Evolutionary conservation across 2,888 invertebrate genomes (phyloP).

Genomic region (Aleiodes testaceus): DNA sequence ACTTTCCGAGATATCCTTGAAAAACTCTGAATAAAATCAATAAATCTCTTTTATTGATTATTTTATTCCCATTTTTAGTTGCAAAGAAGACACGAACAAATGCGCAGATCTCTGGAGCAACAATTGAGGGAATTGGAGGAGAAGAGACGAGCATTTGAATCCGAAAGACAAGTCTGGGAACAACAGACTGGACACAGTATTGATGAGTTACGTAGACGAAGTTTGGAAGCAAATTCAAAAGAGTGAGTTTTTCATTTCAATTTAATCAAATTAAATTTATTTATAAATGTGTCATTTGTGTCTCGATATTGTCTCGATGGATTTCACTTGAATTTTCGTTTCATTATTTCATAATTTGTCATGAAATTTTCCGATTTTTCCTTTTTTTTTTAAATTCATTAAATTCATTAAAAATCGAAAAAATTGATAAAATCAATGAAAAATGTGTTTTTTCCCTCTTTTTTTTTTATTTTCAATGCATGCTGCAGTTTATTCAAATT

Average conservation of each 20-base stretch:
- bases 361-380: too few relatives aligned
- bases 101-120: slow-evolving; percentile 85
- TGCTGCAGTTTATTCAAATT: slow-evolving; percentile 57
- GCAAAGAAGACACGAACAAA: slow-evolving; percentile 91
- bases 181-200: slow-evolving; percentile 90
- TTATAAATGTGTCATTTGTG: neutral
- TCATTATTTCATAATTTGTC: slow-evolving; percentile 30
- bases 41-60: neutral
- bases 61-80: slow-evolving; percentile 72
- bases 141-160: slow-evolving; percentile 86
- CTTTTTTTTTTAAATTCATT: too few relatives aligned
- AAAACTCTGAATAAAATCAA: neutral
- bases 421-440: neutral
- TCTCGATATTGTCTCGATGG: slow-evolving; percentile 16
- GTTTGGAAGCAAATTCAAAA: slow-evolving; percentile 92
- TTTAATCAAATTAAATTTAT: neutral
- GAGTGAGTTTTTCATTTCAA: slow-evolving; percentile 78
- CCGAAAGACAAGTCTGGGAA: slow-evolving; percentile 93
- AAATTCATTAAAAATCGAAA: slow-evolving; percentile 2
- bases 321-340: neutral
- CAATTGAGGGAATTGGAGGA: slow-evolving; percentile 95
- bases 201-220: slow-evolving; percentile 90
- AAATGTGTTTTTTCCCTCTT: slow-evolving; percentile 40
- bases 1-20: neutral
- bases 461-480: slow-evolving; percentile 55